Evolutionary conservation across 2,888 invertebrate species (phyloP).

Genomic region (Pardosa pseudoannulata): DNA sequence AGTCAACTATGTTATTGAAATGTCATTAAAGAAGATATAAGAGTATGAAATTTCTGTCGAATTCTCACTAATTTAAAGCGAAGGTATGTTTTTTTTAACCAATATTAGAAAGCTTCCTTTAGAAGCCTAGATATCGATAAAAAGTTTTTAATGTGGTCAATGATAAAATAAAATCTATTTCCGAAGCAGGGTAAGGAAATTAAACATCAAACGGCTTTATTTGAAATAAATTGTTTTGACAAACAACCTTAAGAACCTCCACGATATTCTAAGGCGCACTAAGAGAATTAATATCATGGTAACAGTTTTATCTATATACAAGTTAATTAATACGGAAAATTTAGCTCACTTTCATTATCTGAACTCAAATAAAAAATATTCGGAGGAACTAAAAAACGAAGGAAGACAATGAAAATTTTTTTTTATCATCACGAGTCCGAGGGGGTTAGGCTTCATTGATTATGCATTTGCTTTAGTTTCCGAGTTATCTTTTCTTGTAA

Average conservation of each 20-base stretch:
- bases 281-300: conserved; percentile 68
- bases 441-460: conserved; percentile 69
- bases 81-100: too few relatives aligned
- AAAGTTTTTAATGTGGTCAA: too few relatives aligned
- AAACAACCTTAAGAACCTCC: conserved; percentile 34
- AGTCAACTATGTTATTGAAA: too few relatives aligned
- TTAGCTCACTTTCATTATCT: conserved; percentile 70
- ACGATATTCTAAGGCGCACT: conserved; percentile 54
- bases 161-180: background rate
- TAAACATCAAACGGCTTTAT: conserved; percentile 42
- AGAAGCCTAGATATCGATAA: too few relatives aligned
- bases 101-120: too few relatives aligned
- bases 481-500: conserved; percentile 71
- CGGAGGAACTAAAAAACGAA: conserved; percentile 20
- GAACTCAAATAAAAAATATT: conserved; percentile 43
- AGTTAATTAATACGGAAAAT: conserved; percentile 70
- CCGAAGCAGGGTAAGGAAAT: conserved; percentile 14
- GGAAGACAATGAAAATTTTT: conserved; percentile 63
- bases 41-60: too few relatives aligned
- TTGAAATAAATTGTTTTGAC: conserved; percentile 65
- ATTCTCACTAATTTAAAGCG: too few relatives aligned
- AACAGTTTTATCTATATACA: conserved; percentile 53
- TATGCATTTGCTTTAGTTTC: conserved; percentile 71
- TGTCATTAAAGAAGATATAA: too few relatives aligned
- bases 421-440: conserved; percentile 27